Percentiles rank a stretch among this genome's conserved stretches.
These are phyloP conservation scores for Melanostoma mellinum DNA, from an alignment of 2,888 invertebrate species.

Conservation along the genomic window DNA sequence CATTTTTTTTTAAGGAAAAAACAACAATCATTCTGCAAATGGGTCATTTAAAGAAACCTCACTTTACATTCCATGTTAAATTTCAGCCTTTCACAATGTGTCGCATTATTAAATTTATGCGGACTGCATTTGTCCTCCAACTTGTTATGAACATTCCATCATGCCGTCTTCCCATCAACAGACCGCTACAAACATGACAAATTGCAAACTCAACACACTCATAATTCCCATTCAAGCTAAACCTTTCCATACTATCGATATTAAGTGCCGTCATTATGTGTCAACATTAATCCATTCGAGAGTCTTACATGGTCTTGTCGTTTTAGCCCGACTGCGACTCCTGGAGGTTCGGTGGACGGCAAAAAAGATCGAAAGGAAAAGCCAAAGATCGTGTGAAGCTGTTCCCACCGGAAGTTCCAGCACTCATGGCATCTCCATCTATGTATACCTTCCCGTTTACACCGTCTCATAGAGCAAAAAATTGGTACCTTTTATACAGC, in stretches of 20 bases:
- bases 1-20: neutral
- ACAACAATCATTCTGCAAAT: neutral
- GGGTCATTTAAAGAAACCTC: slow-evolving; percentile 14
- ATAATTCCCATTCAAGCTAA: slow-evolving; percentile 49
- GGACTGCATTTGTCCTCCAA: slow-evolving; percentile 3
- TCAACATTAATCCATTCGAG: slow-evolving; percentile 53
- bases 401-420: slow-evolving; percentile 66
- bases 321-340: slow-evolving; percentile 16
- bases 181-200: slow-evolving; percentile 58
- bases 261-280: slow-evolving; percentile 63
- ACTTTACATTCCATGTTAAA: slow-evolving; percentile 25
- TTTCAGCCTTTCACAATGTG: slow-evolving; percentile 27
- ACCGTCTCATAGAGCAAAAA: slow-evolving; percentile 35
- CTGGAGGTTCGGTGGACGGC: neutral
- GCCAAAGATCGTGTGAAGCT: slow-evolving; percentile 63
- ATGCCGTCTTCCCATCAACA: slow-evolving; percentile 41
- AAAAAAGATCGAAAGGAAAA: slow-evolving; percentile 26
- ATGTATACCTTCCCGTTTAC: slow-evolving; percentile 24
- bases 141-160: slow-evolving; percentile 54
- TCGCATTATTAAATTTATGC: neutral
- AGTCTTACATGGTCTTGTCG: neutral
- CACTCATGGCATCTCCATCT: slow-evolving; percentile 30
- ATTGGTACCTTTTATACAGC: slow-evolving; percentile 29
- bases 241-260: slow-evolving; percentile 45
- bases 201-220: slow-evolving; percentile 45